These are phyloP conservation scores for Azemiops feae DNA, from an alignment of 2,113 vertebrate genomes.

Conservation along the genomic window DNA sequence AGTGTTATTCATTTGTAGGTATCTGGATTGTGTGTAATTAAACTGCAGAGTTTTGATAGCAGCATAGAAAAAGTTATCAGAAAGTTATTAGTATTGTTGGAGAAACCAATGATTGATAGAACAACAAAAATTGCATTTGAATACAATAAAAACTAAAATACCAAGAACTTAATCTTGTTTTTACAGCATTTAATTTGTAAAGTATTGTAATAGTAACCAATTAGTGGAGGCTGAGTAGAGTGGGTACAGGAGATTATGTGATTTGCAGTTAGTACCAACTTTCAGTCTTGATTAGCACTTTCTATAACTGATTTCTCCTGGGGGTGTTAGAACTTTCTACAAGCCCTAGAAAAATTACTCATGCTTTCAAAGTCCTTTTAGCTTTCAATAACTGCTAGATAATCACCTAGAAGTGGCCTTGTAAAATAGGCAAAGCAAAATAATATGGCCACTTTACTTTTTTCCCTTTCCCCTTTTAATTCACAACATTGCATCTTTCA, in stretches of 20 bases:
- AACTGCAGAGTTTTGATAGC: neutral
- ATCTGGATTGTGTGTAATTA: neutral
- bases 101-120: neutral
- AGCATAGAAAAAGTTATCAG: neutral
- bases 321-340: neutral
- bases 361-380: neutral
- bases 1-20: neutral
- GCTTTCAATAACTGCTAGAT: neutral
- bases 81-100: neutral
- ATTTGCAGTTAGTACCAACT: neutral
- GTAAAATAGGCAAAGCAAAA: neutral
- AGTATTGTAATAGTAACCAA: neutral
- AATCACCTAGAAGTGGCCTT: neutral
- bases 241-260: neutral
- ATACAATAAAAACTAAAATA: neutral
- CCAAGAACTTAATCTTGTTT: neutral
- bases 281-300: neutral
- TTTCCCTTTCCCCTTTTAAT: neutral
- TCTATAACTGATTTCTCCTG: neutral
- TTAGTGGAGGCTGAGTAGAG: neutral
- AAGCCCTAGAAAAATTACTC: neutral
- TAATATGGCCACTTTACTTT: neutral
- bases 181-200: neutral
- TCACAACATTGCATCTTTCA: neutral
- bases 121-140: neutral